Evolutionary conservation across 2,888 invertebrate genomes (phyloP).

Genomic region (Volucella zonaria): DNA sequence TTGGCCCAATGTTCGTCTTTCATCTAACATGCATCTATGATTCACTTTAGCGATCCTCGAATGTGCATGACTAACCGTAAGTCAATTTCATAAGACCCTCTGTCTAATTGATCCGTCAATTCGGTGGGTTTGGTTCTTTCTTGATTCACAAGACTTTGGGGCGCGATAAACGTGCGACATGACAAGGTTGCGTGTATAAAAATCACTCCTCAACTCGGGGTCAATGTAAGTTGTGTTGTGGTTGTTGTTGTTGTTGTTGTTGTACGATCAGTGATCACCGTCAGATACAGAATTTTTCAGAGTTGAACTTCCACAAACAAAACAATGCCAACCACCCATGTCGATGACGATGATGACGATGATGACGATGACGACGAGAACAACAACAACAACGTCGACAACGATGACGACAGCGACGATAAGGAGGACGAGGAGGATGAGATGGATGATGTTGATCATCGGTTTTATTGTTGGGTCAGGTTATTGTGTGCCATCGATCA

Average conservation of each 20-base stretch:
- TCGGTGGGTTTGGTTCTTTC: not conserved
- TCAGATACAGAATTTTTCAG: constrained; percentile 42
- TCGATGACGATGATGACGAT: constrained; percentile 38
- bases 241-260: constrained; percentile 27
- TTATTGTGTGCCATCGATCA: constrained; percentile 73
- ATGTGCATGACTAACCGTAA: constrained; percentile 26
- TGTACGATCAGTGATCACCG: constrained; percentile 48
- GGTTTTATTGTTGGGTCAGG: constrained; percentile 72
- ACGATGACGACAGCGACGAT: constrained; percentile 55
- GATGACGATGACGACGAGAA: constrained; percentile 19
- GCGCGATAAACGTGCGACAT: constrained; percentile 20
- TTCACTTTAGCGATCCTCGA: not conserved
- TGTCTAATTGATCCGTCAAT: constrained; percentile 26
- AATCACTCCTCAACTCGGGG: constrained; percentile 34
- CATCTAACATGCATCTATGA: not conserved
- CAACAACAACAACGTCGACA: constrained; percentile 49
- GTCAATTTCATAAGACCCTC: constrained; percentile 29
- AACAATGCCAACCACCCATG: constrained; percentile 65
- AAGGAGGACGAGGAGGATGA: constrained; percentile 23
- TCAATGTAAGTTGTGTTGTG: constrained; percentile 50
- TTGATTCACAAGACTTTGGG: constrained; percentile 23
- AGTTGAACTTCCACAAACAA: constrained; percentile 52
- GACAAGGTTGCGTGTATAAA: constrained; percentile 41
- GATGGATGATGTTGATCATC: constrained; percentile 12
- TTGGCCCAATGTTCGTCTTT: not conserved